These are phyloP conservation scores for Yoshiicerus persimilis DNA, from an alignment of 1,140 invertebrate genomes.

Conservation along the genomic window DNA sequence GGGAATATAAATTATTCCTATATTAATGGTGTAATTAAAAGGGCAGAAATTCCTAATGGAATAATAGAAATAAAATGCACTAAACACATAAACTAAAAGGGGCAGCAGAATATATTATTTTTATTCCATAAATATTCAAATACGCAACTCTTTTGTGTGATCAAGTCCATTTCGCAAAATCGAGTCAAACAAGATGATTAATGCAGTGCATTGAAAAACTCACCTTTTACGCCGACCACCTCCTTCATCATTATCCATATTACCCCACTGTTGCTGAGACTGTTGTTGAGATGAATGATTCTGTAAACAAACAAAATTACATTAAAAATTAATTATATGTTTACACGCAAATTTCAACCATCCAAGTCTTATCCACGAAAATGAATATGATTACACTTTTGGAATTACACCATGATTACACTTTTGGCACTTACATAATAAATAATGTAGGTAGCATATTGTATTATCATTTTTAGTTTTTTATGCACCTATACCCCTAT, in stretches of 20 bases:
- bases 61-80: background rate
- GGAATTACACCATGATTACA: no score
- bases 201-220: background rate
- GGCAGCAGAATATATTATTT: background rate
- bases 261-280: constrained; percentile 40
- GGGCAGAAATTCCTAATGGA: no score
- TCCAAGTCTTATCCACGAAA: background rate
- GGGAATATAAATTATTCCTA: no score
- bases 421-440: no score
- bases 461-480: no score
- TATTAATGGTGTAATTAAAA: no score
- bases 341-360: background rate
- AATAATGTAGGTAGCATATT: no score
- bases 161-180: background rate
- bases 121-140: background rate
- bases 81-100: no score
- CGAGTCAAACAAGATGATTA: background rate
- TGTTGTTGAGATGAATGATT: constrained; percentile 42
- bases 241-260: constrained; percentile 45
- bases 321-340: constrained; percentile 11
- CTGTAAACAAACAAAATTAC: constrained; percentile 30
- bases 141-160: background rate
- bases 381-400: background rate
- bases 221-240: constrained; percentile 45
- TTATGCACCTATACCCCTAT: no score